Conservation (phyloP, 2,888 invertebrate genomes). For the Dioctria linearis region DNA sequence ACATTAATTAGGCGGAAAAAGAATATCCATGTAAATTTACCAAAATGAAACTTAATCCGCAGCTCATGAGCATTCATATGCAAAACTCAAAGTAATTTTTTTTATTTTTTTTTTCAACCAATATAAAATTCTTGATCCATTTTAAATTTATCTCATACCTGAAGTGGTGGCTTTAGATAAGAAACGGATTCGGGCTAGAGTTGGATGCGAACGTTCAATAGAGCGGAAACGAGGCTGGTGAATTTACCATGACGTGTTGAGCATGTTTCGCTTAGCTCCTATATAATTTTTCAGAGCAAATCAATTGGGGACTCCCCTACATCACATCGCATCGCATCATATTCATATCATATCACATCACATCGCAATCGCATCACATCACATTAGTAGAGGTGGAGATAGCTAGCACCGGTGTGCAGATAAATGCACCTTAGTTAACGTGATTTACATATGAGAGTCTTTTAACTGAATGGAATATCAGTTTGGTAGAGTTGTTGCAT, state of each 20-base stretch:
- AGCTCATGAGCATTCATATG: no score
- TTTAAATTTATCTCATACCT: slow-evolving; percentile 39
- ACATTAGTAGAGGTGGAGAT: no score
- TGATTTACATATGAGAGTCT: no score
- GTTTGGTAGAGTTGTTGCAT: slow-evolving; percentile 16
- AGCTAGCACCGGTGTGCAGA: slow-evolving; percentile 16
- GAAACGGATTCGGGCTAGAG: slow-evolving; percentile 1
- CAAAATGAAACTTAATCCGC: no score
- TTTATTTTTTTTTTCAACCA: not conserved
- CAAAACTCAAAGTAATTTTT: slow-evolving; percentile 27
- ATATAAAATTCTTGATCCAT: slow-evolving; percentile 37
- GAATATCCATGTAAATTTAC: no score
- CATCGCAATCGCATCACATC: not conserved
- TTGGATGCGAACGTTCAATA: slow-evolving; percentile 28
- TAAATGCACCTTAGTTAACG: no score
- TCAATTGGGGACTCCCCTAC: not conserved
- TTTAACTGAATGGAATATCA: no score
- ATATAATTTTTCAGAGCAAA: slow-evolving; percentile 19
- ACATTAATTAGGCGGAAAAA: no score
- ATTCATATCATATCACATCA: slow-evolving; percentile 16
- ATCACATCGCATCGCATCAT: slow-evolving; percentile 10
- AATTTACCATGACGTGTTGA: slow-evolving; percentile 30
- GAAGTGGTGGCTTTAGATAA: slow-evolving; percentile 32
- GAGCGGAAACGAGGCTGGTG: slow-evolving; percentile 36
- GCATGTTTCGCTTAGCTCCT: slow-evolving; percentile 10